Evolutionary conservation across 2,888 invertebrate species (phyloP), one percentile per base, ranked within the genome.

Genomic region (Pristionchus mayeri): DNA sequence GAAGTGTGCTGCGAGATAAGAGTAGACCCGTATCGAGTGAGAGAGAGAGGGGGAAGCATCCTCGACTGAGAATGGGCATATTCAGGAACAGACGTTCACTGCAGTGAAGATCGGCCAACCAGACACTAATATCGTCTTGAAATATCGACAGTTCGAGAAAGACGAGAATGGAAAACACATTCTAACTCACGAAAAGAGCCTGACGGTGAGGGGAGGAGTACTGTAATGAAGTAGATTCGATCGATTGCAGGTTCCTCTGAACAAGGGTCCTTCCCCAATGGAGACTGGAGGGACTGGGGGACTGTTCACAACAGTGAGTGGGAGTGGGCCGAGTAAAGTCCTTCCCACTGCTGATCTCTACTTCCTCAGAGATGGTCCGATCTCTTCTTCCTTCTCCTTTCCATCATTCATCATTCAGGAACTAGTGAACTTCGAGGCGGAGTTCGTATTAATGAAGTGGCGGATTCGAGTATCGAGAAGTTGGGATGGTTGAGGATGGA

Each of bases 81-180:
- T 79, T 34, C 27, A 83, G 83, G 52, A 71, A 6, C 48, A 54
- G 4, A 34, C 21, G 13, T 83, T 27, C 71, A 48, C 83, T 9
- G 83, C 83, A 6, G 48, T 83, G 18, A 67, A 83, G 44, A 52
- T 83, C 6, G 71, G 83, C 3, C 83, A 67, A n/a, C 67, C 83
- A 27, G 83, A 83, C 24, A 83, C 83, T n/a, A 48, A 37, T 16
- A 54, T 71, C 34, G n/a, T 83, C 18, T 27, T 83, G 54, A 48
- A n/a, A 30, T 71, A 83, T 48, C n/a, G 27, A 24, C 48, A 48
- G 18, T 63, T 27, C 71, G 67, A 67, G 27, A 83, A 30, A 30
- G n/a, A 57, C 4, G 60, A 60, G 16, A 34, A 48, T 18, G 81
- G 60, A 30, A 50, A 40, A 52, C 30, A n/a, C 34, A 40, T 44